These are phyloP conservation scores for Mionectes macconnelli DNA, from an alignment of 2,113 vertebrate genomes.

Conservation along the genomic window DNA sequence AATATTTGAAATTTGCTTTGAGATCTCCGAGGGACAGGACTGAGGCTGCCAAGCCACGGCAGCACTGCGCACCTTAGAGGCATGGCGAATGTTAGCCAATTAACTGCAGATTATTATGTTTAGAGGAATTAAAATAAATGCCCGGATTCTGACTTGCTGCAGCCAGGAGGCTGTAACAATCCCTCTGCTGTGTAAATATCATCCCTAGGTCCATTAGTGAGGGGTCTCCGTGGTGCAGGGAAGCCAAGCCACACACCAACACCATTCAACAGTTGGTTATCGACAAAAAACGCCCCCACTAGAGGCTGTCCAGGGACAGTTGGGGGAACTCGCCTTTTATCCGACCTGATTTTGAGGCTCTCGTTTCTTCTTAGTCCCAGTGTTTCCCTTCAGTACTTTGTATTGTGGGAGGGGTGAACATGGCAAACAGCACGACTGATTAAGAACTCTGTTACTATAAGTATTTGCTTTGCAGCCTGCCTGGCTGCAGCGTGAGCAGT, in stretches of 20 bases:
- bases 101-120: slow-evolving; percentile 23
- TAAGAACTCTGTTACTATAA: neutral
- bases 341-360: neutral
- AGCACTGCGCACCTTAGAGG: neutral
- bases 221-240: neutral
- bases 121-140: slow-evolving; percentile 19
- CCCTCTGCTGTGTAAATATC: neutral
- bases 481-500: slow-evolving; percentile 36
- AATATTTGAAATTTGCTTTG: slow-evolving; percentile 29
- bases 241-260: neutral
- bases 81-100: neutral
- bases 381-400: neutral
- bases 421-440: neutral
- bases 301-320: neutral
- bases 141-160: neutral
- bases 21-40: neutral
- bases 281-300: neutral
- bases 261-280: neutral
- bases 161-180: neutral
- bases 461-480: neutral
- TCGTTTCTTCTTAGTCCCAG: neutral
- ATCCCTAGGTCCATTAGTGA: neutral
- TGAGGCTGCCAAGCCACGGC: neutral
- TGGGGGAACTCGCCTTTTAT: neutral
- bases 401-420: neutral